Percentiles rank a stretch among this genome's conserved stretches.
phyloP scores from a whole-genome alignment of 2,797 vertebrate genomes.

The Leucoraja ocellata region DNA sequence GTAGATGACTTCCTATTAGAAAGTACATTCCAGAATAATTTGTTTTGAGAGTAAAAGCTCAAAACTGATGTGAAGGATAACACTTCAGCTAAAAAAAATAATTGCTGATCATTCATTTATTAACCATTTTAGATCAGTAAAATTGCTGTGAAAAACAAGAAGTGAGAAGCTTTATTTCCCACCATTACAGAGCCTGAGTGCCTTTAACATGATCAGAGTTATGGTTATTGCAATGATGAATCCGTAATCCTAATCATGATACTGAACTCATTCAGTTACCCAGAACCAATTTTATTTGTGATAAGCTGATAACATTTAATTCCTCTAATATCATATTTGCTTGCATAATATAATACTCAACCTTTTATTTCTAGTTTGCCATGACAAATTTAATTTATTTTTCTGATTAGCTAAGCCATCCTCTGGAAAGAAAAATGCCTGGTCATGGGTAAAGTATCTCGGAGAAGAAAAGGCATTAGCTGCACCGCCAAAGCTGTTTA shows the following conservation, averaged over 20 bases:
- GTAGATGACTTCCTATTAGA: neutral
- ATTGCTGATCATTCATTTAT: neutral
- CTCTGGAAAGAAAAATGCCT: conserved; percentile 53
- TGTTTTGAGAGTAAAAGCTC: neutral
- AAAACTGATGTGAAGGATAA: neutral
- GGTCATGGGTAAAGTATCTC: conserved; percentile 65
- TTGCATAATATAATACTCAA: neutral
- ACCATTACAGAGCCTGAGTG: neutral
- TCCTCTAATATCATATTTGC: neutral
- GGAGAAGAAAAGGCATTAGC: conserved; percentile 55
- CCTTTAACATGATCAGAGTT: neutral
- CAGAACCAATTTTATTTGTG: neutral
- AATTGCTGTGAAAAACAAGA: neutral
- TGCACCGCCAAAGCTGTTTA: conserved; percentile 54
- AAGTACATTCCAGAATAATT: neutral
- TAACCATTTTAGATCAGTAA: neutral
- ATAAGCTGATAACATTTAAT: neutral
- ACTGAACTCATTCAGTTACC: neutral
- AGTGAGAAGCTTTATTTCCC: neutral
- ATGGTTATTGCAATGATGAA: neutral
- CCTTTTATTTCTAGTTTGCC: neutral
- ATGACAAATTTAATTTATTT: conserved; percentile 29
- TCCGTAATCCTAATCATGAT: neutral
- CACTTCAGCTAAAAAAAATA: neutral
- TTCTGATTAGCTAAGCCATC: conserved; percentile 39